Evolutionary conservation across 2,113 vertebrate species (phyloP), one percentile per base, ranked within the genome.

Genomic region (Cromileptes altivelis): DNA sequence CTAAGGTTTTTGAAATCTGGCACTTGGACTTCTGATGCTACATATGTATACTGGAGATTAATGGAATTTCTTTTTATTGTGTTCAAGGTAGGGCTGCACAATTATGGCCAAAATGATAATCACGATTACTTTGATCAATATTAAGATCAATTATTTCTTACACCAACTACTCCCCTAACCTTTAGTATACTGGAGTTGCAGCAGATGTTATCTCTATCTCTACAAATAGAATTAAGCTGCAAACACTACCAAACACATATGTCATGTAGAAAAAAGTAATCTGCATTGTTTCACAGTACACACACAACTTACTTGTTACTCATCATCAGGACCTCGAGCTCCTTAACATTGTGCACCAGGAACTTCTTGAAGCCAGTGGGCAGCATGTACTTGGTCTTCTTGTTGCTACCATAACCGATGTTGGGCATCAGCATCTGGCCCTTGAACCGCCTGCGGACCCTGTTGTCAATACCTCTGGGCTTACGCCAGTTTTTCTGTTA

Each of bases 391-490:
- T 99, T 99, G 0, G 98, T 99, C 92, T 99, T 99, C 95, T 97
- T 99, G 88, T 95, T 99, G 94, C 98, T 99, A 87, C 98, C 98
- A 0, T 99, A 99, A 93, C 98, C 98, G 0, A 99, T 99, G 92
- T 98, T 99, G 86, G 98, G 98, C 98, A 99, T 99, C 94, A 99
- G 82, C 93, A 99, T 98, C 95, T 99, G 98, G 0, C 98, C 98
- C 95, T 99, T 99, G 94, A 99, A 99, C 70, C 98, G 96, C 88
- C 98, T 95, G 82, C 98, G 97, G 4, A 99, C 98, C 87, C 98
- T 95, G 94, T 99, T 99, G 89, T 99, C 98, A 10, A 99, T 99
- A 76, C 98, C 98, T 84, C 98, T 97, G 19, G 98, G 98, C 57
- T 99, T 99, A 45, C 98, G 97, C 98, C 98, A 99, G 96, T 99